A percentile compares a stretch with the other conserved stretches of the same genome.
Evolutionary conservation across 2,888 invertebrate genomes (phyloP).

Genomic region (Apamea sordens): DNA sequence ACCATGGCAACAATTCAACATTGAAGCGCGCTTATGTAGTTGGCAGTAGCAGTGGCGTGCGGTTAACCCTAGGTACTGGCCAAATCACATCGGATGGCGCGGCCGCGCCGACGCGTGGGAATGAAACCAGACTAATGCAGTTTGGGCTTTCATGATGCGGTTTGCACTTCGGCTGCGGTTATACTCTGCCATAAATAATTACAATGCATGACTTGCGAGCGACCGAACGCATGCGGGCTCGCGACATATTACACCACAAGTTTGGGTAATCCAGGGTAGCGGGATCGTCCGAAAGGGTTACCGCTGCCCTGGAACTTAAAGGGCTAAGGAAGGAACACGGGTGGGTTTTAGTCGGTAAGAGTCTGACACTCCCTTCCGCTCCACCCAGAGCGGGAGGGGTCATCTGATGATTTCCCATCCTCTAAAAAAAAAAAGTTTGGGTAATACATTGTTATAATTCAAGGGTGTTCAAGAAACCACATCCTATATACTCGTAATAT

Average conservation of each 20-base stretch:
- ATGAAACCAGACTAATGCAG: not conserved
- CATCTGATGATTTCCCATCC: no score
- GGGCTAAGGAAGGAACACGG: no score
- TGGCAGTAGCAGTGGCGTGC: not conserved
- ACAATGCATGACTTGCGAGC: not conserved
- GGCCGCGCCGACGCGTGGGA: not conserved
- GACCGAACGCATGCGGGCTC: not conserved
- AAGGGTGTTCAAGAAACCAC: not conserved
- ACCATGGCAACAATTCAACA: not conserved
- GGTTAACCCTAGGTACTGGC: not conserved
- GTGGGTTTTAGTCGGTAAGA: no score
- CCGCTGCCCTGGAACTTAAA: no score
- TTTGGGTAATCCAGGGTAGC: not conserved
- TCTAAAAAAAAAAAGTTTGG: no score
- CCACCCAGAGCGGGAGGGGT: no score
- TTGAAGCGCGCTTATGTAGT: not conserved
- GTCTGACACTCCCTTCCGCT: no score
- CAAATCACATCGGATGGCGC: no score
- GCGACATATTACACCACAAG: not conserved
- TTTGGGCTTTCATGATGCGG: constrained; percentile 6
- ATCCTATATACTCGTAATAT: no score
- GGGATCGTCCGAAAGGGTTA: no score
- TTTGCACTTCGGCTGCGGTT: constrained; percentile 9
- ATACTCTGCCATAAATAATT: not conserved
- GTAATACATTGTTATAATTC: not conserved